A percentile compares a stretch with the other conserved stretches of the same genome.
Evolutionary conservation across 1,140 invertebrate species (phyloP).

Genomic region (Aethina tumida): DNA sequence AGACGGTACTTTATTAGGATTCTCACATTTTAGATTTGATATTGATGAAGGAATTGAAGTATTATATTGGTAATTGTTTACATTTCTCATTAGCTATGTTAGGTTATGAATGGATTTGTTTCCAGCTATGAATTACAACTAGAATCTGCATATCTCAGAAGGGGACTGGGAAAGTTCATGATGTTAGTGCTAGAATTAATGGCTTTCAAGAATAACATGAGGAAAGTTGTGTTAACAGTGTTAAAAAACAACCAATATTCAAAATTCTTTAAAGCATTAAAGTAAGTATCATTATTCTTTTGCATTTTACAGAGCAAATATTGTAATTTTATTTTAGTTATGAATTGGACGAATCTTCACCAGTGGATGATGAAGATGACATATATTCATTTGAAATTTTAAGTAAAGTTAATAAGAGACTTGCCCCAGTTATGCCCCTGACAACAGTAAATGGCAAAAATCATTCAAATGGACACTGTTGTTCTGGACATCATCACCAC

Average conservation of each 20-base stretch:
- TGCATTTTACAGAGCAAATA: conserved; percentile 4
- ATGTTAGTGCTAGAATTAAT: conserved; percentile 69
- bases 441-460: conserved; percentile 7
- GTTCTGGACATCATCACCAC: conserved; percentile 23
- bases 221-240: conserved; percentile 73
- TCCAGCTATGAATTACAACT: conserved; percentile 78
- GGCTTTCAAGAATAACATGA: conserved; percentile 58
- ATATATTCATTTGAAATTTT: conserved; percentile 44
- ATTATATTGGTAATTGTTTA: conserved; percentile 57
- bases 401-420: conserved; percentile 40
- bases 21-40: conserved; percentile 69
- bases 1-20: conserved; percentile 41
- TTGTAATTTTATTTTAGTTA: conserved; percentile 30
- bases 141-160: conserved; percentile 48
- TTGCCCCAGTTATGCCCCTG: conserved; percentile 16
- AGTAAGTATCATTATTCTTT: conserved; percentile 39
- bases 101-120: conserved; percentile 11
- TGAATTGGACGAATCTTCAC: conserved; percentile 42
- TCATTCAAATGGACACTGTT: conserved; percentile 20
- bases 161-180: conserved; percentile 72
- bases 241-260: conserved; percentile 64
- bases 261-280: conserved; percentile 61
- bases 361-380: conserved; percentile 38
- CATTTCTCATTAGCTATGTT: conserved; percentile 5
- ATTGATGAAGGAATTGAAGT: conserved; percentile 66